Percentiles rank a stretch among this genome's conserved stretches.
Evolutionary conservation across 2,797 vertebrate genomes (phyloP).

Genomic region (Discoglossus pictus): DNA sequence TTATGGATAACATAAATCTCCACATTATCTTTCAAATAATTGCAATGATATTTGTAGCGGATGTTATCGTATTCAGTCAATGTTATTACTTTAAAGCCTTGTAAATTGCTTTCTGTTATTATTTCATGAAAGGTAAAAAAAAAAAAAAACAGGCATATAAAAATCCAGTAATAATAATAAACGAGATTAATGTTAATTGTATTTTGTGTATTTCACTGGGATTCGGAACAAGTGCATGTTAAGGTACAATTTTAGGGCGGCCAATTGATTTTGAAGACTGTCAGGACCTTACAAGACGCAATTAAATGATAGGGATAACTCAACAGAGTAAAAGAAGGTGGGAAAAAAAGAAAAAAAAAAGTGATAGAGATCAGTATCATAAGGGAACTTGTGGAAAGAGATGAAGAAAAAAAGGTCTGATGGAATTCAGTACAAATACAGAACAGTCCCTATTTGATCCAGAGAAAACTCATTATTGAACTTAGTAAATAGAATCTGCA

Average conservation of each 20-base stretch:
- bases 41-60: too few relatives aligned
- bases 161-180: not conserved
- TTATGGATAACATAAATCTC: too few relatives aligned
- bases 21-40: too few relatives aligned
- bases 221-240: not conserved
- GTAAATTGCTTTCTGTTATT: too few relatives aligned
- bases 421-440: conserved; percentile 42
- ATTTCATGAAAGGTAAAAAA: not conserved
- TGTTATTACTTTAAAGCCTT: too few relatives aligned
- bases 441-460: conserved; percentile 38
- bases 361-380: conserved; percentile 32
- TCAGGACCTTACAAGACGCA: not conserved
- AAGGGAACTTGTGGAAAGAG: conserved; percentile 1
- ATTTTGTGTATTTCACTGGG: not conserved
- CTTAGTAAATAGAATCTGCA: conserved; percentile 32
- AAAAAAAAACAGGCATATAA: not conserved
- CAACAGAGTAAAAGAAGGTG: conserved; percentile 18
- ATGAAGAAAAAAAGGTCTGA: conserved; percentile 25
- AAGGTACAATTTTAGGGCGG: not conserved
- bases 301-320: conserved; percentile 43
- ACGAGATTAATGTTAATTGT: conserved; percentile 3
- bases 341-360: conserved; percentile 1
- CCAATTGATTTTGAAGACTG: conserved; percentile 1
- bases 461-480: conserved; percentile 43
- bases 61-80: too few relatives aligned